Conservation (phyloP, 2,888 invertebrate genomes). For the Cheilosia soror region DNA sequence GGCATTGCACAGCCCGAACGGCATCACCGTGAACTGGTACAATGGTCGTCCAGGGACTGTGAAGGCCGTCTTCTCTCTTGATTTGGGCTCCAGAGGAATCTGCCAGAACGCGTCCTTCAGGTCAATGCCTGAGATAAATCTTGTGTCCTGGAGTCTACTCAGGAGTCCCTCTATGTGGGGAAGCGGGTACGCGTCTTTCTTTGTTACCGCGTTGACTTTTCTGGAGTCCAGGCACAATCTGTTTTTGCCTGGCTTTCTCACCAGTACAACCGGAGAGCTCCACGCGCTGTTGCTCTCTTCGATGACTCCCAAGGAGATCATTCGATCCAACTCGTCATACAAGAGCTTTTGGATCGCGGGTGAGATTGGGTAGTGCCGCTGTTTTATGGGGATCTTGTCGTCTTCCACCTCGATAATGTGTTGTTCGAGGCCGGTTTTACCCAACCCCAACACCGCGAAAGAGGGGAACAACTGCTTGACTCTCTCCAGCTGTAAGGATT, state of each 20-base stretch:
- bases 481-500: no score
- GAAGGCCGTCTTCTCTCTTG: no score
- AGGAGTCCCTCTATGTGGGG: no score
- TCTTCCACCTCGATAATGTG: slow-evolving; percentile 26
- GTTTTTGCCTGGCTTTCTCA: slow-evolving; percentile 6
- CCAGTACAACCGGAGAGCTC: neutral
- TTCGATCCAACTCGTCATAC: slow-evolving; percentile 29
- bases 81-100: no score
- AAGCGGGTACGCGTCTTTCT: neutral
- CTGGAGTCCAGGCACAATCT: slow-evolving; percentile 12
- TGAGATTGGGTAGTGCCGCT: no score
- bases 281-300: neutral
- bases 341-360: neutral
- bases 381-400: slow-evolving; percentile 4
- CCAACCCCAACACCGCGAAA: neutral
- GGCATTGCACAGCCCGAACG: no score
- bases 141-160: no score
- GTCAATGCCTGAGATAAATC: no score
- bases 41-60: no score
- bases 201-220: neutral
- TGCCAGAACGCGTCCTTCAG: no score
- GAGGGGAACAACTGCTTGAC: no score
- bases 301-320: slow-evolving; percentile 10
- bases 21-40: no score
- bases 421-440: slow-evolving; percentile 18